Conservation (phyloP, 2,113 vertebrate species). For the Myanophis thanlyinensis region DNA sequence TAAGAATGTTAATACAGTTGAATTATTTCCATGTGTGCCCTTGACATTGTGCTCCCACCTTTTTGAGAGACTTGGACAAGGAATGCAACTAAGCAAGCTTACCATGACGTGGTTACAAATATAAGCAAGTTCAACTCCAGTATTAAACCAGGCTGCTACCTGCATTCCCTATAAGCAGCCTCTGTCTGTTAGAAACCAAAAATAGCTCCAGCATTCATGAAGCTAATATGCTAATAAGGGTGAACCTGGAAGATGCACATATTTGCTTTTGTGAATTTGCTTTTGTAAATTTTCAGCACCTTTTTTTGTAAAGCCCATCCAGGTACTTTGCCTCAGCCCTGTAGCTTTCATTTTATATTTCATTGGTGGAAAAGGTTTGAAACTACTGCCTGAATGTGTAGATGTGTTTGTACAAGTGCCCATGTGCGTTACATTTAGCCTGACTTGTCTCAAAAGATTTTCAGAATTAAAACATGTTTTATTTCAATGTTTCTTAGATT, state of each 20-base stretch:
- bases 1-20: background rate
- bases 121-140: background rate
- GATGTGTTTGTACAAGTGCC: background rate
- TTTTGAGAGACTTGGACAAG: background rate
- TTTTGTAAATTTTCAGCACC: background rate
- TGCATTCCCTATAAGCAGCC: background rate
- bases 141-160: background rate
- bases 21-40: background rate
- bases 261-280: background rate
- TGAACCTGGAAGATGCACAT: background rate
- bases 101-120: background rate
- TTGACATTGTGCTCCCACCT: background rate
- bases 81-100: background rate
- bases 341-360: background rate
- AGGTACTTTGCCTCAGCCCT: background rate
- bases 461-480: background rate
- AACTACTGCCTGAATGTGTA: background rate
- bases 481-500: background rate
- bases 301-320: background rate
- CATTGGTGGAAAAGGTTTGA: background rate
- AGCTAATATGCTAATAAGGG: background rate
- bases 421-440: background rate
- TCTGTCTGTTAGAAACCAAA: background rate
- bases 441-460: background rate
- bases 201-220: background rate